Evolutionary conservation across 2,888 invertebrate species (phyloP), one percentile per base, ranked within the genome.

Genomic region (Chrysolina oricalcia): DNA sequence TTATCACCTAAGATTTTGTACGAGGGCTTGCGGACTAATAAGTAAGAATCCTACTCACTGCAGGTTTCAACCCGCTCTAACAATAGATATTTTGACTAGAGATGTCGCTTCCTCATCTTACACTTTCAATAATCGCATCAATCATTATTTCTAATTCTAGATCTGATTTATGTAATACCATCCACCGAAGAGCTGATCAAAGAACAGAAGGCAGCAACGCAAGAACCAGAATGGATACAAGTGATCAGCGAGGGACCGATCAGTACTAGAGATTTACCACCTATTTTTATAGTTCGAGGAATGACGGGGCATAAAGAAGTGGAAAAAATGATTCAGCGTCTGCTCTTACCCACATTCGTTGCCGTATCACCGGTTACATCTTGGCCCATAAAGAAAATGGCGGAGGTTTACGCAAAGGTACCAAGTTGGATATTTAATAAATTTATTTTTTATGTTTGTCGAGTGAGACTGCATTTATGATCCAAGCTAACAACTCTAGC

Each of bases 271-370:
- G 89, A 89, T 71, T 72, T 88, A 13, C 86, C 86, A 5, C 89
- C 89, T 0, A 76, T 89, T 0, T 89, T 90, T 75, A 80, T 89
- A 3, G 84, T 89, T 63, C 89, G 89, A 10, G 89, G 89, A 11
- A 78, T 89, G 35, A 85, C 84, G n/a, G 85, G 85, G 2, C 74
- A 81, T n/a, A 80, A 83, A 5, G 80, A 80, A 71, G 78, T 87
- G 5, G 81, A 83, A 69, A 83, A 85, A 27, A 85, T 87, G 56
- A 84, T 86, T 2, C 81, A 80, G 46, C 81, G 86, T 48, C 74
- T 90, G 10, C 80, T 89, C 53, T 86, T 88, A 75, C 89, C 89
- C 0, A 86, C 87, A 0, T 89, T 87, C 80, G 87, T 87, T 72
- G 87, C 87, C 1, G 85, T 87, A 19, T 79, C 87, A 41, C 87